These are phyloP conservation scores for Microcebus ravelobensis DNA, from an alignment of 2,113 vertebrate genomes.

Conservation along the genomic window DNA sequence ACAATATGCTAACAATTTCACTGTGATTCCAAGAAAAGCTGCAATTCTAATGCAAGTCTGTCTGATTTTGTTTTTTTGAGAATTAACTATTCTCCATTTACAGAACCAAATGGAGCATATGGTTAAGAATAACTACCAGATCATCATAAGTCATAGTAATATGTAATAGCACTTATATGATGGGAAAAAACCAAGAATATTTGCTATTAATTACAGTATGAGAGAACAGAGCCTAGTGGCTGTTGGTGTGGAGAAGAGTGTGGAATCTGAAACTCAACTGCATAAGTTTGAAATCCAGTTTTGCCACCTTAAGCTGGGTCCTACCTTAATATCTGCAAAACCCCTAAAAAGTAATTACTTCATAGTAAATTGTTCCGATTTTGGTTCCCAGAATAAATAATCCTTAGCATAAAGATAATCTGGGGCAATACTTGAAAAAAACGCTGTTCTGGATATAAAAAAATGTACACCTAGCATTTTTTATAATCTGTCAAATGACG, in stretches of 20 bases:
- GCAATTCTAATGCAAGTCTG: neutral
- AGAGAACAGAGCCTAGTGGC: neutral
- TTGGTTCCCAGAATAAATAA: neutral
- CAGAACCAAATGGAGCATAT: neutral
- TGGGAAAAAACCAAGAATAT: neutral
- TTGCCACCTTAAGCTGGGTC: neutral
- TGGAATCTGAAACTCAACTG: neutral
- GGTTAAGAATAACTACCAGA: neutral
- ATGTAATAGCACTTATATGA: neutral
- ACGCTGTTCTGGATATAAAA: neutral
- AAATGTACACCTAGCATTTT: neutral
- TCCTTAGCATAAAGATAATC: neutral
- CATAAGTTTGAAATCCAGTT: neutral
- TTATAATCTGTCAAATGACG: neutral
- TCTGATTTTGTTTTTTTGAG: neutral
- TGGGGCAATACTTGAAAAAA: neutral
- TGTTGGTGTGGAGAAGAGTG: rapidly evolving
- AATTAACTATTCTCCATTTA: neutral
- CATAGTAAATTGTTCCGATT: neutral
- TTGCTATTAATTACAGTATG: neutral
- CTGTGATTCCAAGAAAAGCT: neutral
- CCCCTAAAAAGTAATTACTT: neutral
- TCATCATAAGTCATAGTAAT: neutral
- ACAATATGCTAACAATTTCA: neutral
- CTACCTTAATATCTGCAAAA: neutral